phyloP scores from a whole-genome alignment of 92 coral and sea anemone genomes.

The Heliopora coerulea region DNA sequence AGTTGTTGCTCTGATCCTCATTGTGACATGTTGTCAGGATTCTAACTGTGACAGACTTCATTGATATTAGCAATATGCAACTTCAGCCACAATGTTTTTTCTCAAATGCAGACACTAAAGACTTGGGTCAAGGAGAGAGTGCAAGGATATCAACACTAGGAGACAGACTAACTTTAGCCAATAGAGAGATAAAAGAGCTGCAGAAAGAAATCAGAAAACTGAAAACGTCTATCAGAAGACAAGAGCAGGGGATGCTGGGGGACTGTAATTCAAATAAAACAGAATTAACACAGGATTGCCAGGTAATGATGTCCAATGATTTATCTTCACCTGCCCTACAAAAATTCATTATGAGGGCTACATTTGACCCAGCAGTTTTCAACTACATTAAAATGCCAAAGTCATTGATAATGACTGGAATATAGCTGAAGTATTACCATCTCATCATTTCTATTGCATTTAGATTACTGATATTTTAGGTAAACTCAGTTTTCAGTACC shows the following conservation, averaged over 20 bases:
- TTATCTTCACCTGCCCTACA: not conserved
- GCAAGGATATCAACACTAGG: not conserved
- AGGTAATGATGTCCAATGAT: not conserved
- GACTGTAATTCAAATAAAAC: constrained; percentile 20
- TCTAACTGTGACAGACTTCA: too few relatives aligned
- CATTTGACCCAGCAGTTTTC: too few relatives aligned
- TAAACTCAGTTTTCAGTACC: too few relatives aligned
- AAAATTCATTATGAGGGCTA: too few relatives aligned
- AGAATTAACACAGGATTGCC: constrained; percentile 20
- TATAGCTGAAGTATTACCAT: too few relatives aligned
- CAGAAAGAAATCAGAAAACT: constrained; percentile 16
- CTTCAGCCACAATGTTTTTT: not conserved
- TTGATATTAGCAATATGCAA: too few relatives aligned
- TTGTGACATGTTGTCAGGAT: too few relatives aligned
- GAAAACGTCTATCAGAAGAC: constrained; percentile 7
- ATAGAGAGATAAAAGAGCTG: constrained; percentile 11
- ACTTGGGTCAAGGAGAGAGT: not conserved
- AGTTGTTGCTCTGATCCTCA: too few relatives aligned
- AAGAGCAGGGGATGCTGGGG: constrained; percentile 11
- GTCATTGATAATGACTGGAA: too few relatives aligned
- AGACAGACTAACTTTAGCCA: not conserved
- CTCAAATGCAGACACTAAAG: constrained; percentile 7
- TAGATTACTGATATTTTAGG: too few relatives aligned
- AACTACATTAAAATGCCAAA: too few relatives aligned
- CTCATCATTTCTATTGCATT: too few relatives aligned